phyloP scores from a whole-genome alignment of 2,797 vertebrate species.

The Xerus rutilus region DNA sequence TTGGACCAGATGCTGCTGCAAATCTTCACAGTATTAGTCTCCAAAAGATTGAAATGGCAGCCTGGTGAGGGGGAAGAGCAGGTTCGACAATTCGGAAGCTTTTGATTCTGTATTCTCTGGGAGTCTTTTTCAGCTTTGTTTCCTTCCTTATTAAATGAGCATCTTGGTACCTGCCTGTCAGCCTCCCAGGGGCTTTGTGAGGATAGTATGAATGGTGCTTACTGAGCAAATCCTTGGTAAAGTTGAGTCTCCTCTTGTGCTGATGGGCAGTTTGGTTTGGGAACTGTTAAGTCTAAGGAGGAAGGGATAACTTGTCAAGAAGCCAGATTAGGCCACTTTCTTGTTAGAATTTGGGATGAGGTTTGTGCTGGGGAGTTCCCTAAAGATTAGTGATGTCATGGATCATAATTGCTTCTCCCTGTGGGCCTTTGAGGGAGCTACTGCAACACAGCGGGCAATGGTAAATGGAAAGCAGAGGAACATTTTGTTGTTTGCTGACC shows the following conservation, averaged over 20 bases:
- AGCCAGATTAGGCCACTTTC: neutral
- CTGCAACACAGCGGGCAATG: neutral
- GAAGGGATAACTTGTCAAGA: neutral
- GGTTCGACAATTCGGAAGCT: neutral
- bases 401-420: neutral
- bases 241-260: neutral
- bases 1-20: constrained; percentile 44
- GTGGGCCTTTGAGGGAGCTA: neutral
- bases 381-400: neutral
- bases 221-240: neutral
- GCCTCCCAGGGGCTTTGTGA: neutral
- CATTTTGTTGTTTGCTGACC: constrained; percentile 47
- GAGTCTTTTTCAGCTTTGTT: constrained; percentile 38
- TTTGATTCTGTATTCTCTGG: neutral
- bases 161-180: neutral
- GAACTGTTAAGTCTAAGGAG: neutral
- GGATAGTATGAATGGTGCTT: neutral
- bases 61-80: neutral
- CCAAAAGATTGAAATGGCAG: constrained; percentile 54
- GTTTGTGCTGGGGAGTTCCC: neutral
- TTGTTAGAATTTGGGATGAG: constrained; percentile 18
- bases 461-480: neutral
- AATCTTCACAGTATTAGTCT: neutral
- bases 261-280: neutral
- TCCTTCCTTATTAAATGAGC: constrained; percentile 1